Evolutionary conservation across 2,113 vertebrate genomes (phyloP), one percentile per base, ranked within the genome.

Genomic region (Aldabrachelys gigantea): DNA sequence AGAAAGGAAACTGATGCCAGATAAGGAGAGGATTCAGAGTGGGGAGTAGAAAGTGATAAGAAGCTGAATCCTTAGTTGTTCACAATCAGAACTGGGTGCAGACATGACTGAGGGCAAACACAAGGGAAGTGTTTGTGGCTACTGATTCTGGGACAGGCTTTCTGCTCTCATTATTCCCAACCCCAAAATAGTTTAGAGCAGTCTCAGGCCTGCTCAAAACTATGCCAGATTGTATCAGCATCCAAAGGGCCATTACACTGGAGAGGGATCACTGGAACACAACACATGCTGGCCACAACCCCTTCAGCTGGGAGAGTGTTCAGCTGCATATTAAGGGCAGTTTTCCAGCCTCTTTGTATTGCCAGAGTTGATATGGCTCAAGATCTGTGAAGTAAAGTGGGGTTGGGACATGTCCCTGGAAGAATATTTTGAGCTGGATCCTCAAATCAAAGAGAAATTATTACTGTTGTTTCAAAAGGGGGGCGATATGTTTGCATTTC

Each of bases 351-450:
- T 25, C 44, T 83, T 81, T 85, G 11, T 92, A 57, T 4, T 91
- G 89, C 81, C 90, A 85, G 80, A 31, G 62, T 78, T 49, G 31
- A 92, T 65, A 13, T 65, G 92, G 38, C 83, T 75, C 85, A 90
- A 83, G 80, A 88, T 2, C 19, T n/a, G 13, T 6, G 53, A 81
- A n/a, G 81, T 80, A 65, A 49, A 86, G 86, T 72, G 84, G 38
- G 59, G 75, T 91, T 54, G 8, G 8, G 93, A 54, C 62, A 96
- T 89, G 47, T 79, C n/a, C n/a, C 79, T 94, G 87, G 89, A 29
- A 93, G 88, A 19, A 83, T 91, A 78, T 93, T 97, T 82, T 95
- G 44, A 91, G 88, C 44, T 89, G 75, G n/a, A 72, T 92, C 85
- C 89, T 94, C 75, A 95, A 95, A 94, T 52, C 1, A 83, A 91